These are phyloP conservation scores for Portevinia maculata DNA, from an alignment of 2,888 invertebrate genomes.

Conservation along the genomic window DNA sequence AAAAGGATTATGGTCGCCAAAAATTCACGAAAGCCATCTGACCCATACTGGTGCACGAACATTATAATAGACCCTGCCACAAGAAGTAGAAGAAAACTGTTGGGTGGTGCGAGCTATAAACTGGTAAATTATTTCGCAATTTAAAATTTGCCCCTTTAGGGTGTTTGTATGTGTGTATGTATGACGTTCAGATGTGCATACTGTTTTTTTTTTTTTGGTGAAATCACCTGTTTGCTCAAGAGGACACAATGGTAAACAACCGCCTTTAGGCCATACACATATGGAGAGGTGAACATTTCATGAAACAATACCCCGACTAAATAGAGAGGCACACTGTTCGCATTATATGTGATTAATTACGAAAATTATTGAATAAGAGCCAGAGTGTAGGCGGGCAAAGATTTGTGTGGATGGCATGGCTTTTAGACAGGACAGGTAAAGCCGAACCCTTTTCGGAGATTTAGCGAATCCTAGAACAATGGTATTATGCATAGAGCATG, in stretches of 20 bases:
- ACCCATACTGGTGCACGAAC: background rate
- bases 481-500: constrained; percentile 35
- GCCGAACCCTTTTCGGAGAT: constrained; percentile 61
- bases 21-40: constrained; percentile 16
- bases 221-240: constrained; percentile 39
- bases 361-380: constrained; percentile 51
- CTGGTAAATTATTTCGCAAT: constrained; percentile 37
- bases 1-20: constrained; percentile 59
- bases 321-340: constrained; percentile 12
- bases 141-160: constrained; percentile 5
- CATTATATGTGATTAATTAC: constrained; percentile 69
- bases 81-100: constrained; percentile 9
- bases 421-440: constrained; percentile 35
- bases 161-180: background rate
- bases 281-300: constrained; percentile 3
- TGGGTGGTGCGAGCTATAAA: constrained; percentile 19
- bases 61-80: background rate
- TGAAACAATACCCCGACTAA: constrained; percentile 26
- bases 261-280: constrained; percentile 35
- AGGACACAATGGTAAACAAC: constrained; percentile 39
- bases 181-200: background rate
- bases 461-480: constrained; percentile 65
- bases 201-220: constrained; percentile 6
- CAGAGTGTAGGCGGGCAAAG: constrained; percentile 15
- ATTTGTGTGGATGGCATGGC: background rate